These are phyloP conservation scores for Phacellophora camtschatica DNA, from an alignment of 30 jellyfish, hydroid and myxozoan genomes.

Conservation along the genomic window DNA sequence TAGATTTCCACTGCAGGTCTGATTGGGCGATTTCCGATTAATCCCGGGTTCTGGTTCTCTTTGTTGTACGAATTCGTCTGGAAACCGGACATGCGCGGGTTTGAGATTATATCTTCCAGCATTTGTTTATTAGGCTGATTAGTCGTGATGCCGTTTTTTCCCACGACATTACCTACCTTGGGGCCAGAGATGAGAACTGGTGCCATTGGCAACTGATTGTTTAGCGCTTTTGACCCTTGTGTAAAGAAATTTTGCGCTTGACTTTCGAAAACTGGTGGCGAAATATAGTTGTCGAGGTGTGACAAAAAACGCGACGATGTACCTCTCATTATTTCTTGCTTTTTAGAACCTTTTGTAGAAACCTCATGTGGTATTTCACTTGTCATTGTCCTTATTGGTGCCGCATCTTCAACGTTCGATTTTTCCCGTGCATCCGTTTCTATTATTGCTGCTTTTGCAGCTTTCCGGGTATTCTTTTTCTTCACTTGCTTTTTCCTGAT, in stretches of 20 bases:
- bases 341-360: constrained; percentile 12
- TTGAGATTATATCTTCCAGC: constrained; percentile 21
- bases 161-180: no score
- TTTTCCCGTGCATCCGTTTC: not conserved
- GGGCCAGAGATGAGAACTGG: constrained; percentile 13
- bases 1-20: constrained; percentile 55
- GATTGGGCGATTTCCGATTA: constrained; percentile 45
- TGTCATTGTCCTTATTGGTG: not conserved
- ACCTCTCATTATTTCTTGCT: constrained; percentile 37
- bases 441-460: not conserved
- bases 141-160: not conserved
- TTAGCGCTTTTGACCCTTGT: not conserved
- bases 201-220: not conserved
- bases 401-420: not conserved
- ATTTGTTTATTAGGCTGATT: constrained; percentile 2
- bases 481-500: not conserved
- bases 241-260: constrained; percentile 28
- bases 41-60: not conserved
- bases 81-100: constrained; percentile 27
- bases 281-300: not conserved
- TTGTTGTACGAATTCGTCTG: not conserved
- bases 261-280: constrained; percentile 50
- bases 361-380: not conserved
- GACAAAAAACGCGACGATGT: constrained; percentile 3
- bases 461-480: not conserved